Conservation (phyloP, 2,797 vertebrate genomes). For the Acanthurus tractus region DNA sequence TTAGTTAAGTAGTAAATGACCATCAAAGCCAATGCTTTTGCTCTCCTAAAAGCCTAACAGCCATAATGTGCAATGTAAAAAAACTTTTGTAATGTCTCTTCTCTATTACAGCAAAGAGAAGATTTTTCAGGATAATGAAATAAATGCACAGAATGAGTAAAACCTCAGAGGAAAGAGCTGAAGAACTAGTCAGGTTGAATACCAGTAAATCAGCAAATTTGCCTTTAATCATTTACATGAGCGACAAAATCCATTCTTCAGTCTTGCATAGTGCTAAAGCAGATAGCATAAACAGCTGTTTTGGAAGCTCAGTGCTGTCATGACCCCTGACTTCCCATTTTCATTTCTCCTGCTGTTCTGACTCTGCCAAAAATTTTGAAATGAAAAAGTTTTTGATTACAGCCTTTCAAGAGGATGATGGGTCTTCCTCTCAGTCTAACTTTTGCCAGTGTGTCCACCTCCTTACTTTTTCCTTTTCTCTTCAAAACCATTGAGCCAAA, state of each 20-base stretch:
- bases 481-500: slow-evolving; percentile 21
- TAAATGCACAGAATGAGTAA: not conserved
- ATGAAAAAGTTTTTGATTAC: slow-evolving; percentile 53
- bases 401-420: slow-evolving; percentile 43
- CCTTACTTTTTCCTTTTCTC: slow-evolving; percentile 16
- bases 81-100: not conserved
- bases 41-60: slow-evolving; percentile 48
- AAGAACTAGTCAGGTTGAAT: not conserved
- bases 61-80: slow-evolving; percentile 30
- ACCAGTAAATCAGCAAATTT: not conserved
- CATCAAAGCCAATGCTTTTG: slow-evolving; percentile 36
- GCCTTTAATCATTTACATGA: no score
- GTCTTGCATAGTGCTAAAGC: not conserved
- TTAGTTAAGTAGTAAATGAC: slow-evolving; percentile 57
- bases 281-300: not conserved
- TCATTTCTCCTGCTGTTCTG: slow-evolving; percentile 9
- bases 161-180: not conserved
- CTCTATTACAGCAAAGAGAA: no score
- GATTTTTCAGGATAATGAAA: not conserved
- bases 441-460: slow-evolving; percentile 18
- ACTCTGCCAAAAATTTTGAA: slow-evolving; percentile 18
- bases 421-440: slow-evolving; percentile 24
- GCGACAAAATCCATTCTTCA: not conserved
- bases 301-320: slow-evolving; percentile 1
- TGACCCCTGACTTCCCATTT: slow-evolving; percentile 11